Base-by-base conservation (phyloP, 2,797 vertebrate genomes). In the Liparis tanakae region DNA sequence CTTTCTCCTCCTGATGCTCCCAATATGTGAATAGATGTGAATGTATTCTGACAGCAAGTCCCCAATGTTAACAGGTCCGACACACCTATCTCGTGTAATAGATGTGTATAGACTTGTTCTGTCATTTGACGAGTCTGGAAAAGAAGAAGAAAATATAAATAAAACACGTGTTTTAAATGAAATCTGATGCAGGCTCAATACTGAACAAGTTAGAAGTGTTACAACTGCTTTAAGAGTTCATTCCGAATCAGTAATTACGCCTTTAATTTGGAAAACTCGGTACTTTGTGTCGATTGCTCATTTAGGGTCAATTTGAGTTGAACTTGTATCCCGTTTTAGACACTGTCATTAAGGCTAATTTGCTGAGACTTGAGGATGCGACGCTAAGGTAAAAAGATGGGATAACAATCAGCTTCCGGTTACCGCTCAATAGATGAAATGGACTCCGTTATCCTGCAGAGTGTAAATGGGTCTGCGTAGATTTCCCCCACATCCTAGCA, bases 351-450 rank as follows among this genome's bases (percentile, higher is more conserved):
- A 18, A 25, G 20, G 61, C 50, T 54, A 1, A 67, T 62, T 51
- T 60, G 50, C 48, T 80, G 20, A 3, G 15, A 58, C 44, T 61
- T 62, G 58, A 41, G 13, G 14, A 58, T 10, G 33, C 20, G 62
- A 80, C 51, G 81, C 79, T 80, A 75, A 59, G 64, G 51, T 34
- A 68, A 55, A 78, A 51, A 78, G 25, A 46, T 5, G 48, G 50
- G 3, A 50, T 10, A 63, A 12, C 44, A 54, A 41, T 20, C 2
- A 50, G 71, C 76, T 33, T 43, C 15, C 44, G 3, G 33, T 41
- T n/a, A 10, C 18, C 9, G 43, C 67, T 85, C 54, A 83, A 83
- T 79, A n/a, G 61, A 76, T 1, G 18, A 36, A 34, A 48, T 10
- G 36, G 14, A 46, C 60, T 48, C 50, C n/a, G 34, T 10, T 14